Evolutionary conservation across 2,113 vertebrate genomes (phyloP), one percentile per base, ranked within the genome.

Genomic region (Erpornis zantholeuca): DNA sequence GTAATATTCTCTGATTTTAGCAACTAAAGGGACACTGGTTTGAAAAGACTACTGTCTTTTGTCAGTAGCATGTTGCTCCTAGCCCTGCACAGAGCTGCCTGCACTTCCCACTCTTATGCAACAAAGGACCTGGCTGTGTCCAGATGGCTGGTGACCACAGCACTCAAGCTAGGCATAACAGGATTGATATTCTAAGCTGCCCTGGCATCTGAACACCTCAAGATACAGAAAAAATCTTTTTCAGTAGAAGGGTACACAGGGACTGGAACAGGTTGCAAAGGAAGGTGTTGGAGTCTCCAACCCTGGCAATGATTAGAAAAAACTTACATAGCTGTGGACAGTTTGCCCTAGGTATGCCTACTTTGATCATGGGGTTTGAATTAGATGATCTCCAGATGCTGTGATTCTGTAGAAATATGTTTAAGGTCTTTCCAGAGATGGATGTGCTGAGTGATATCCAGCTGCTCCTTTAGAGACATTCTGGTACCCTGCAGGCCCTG

Each of bases 41-140:
- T 83, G 63, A 80, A 53, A n/a, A n/a, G n/a, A n/a, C n/a, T n/a
- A n/a, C n/a, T n/a, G 38, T 44, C 5, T 53, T 31, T 69, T 78
- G 15, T 28, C n/a, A 50, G 2, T 73, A 28, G 7, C 7, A 66
- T 0, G 0, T 60, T 86, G 19, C 14, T 52, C 31, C 31, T 15
- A 80, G 27, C 14, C 9, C 49, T 38, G 61, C 15, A 50, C 17
- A 81, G 17, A 56, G 25, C 16, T 87, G 38, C 8, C 47, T 75
- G 35, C 9, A 12, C 24, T 57, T 86, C 15, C 10, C 15, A 27
- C 18, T 47, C 22, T 52, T 8, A 47, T 20, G 12, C 16, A 85
- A 42, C 68, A 54, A 24, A 77, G 14, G 10, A 70, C 6, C 10
- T 27, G 38, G 42, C 50, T 3, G 2, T 27, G 6, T 19, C 59